phyloP scores from a whole-genome alignment of 2,113 vertebrate species.

The Heliornis fulica region DNA sequence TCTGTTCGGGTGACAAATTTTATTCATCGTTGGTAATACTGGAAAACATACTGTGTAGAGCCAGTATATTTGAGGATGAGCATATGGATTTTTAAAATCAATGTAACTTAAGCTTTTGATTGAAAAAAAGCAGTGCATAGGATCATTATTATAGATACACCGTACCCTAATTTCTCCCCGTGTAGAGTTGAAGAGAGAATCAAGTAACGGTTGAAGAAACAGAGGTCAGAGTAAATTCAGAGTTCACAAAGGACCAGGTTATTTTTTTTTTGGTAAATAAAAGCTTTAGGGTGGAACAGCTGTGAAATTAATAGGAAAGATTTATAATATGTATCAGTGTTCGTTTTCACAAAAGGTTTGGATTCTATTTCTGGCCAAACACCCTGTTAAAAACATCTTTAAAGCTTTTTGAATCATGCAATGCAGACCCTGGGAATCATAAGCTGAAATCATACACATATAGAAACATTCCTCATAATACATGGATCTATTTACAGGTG shows the following conservation, averaged over 20 bases:
- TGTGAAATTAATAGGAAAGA: not conserved
- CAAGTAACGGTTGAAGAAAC: conserved; percentile 75
- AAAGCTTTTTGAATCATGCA: not conserved
- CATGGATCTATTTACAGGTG: not conserved
- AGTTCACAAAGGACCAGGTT: conserved; percentile 56
- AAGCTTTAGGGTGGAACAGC: conserved; percentile 54
- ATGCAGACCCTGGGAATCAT: not conserved
- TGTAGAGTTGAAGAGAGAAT: conserved; percentile 77
- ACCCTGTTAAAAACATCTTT: not conserved
- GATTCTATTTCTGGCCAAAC: not conserved
- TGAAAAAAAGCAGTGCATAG: not conserved
- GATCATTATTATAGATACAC: not conserved
- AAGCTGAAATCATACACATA: not conserved
- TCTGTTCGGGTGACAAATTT: conserved; percentile 75
- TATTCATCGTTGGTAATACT: conserved; percentile 72
- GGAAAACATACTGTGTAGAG: not conserved
- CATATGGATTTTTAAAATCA: not conserved
- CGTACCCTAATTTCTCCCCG: conserved; percentile 79
- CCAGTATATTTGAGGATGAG: not conserved
- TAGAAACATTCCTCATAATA: not conserved
- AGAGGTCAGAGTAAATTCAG: conserved; percentile 78
- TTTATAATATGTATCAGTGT: not conserved
- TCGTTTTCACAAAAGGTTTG: not conserved
- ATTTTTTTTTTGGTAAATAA: conserved; percentile 77
- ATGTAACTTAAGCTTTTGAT: not conserved